phyloP scores from a whole-genome alignment of 2,113 vertebrate species.

The Tinamus guttatus region DNA sequence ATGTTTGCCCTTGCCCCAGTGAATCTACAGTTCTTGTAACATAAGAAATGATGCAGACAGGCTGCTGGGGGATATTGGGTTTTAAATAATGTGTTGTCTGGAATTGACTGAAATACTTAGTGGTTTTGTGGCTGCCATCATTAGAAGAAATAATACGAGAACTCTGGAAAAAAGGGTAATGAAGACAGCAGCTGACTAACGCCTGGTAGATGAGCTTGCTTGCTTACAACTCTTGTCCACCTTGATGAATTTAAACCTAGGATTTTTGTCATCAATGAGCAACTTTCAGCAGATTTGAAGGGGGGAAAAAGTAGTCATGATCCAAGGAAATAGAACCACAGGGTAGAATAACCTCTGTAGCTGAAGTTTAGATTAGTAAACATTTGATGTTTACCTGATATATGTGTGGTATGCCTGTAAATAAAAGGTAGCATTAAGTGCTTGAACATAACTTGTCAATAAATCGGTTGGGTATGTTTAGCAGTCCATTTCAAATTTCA shows the following conservation, averaged over 20 bases:
- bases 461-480: constrained; percentile 6
- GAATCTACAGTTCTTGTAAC: neutral
- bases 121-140: neutral
- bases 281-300: neutral
- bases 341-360: neutral
- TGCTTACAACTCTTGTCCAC: neutral
- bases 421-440: constrained; percentile 57
- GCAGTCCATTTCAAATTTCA: neutral
- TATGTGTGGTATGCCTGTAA: constrained; percentile 69
- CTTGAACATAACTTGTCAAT: constrained; percentile 30
- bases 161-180: neutral
- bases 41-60: neutral
- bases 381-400: constrained; percentile 14
- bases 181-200: neutral
- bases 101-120: neutral
- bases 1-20: neutral
- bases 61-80: neutral
- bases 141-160: neutral
- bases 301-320: neutral
- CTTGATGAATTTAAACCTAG: neutral
- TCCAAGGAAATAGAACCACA: neutral
- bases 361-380: neutral
- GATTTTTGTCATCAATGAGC: neutral
- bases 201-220: neutral
- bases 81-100: neutral